These are phyloP conservation scores for Chironomus striatipennis DNA, from an alignment of 1,140 invertebrate species.

Conservation along the genomic window DNA sequence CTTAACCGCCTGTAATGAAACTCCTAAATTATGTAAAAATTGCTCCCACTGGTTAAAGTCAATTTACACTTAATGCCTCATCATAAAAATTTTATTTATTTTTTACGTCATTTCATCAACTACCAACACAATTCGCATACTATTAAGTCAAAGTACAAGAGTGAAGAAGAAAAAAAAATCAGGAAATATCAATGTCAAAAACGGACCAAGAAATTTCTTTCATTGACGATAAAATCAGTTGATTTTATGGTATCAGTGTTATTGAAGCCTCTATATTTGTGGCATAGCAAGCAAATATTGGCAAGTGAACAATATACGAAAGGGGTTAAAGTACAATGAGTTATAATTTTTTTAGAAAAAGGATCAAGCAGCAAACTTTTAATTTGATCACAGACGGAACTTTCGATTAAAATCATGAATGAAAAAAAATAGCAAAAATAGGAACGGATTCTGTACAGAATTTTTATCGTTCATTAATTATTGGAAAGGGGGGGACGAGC, in stretches of 20 bases:
- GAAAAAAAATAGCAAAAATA: not conserved
- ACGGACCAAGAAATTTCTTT: not conserved
- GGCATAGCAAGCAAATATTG: not conserved
- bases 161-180: not conserved
- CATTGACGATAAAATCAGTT: not conserved
- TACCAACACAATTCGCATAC: not conserved
- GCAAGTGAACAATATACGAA: not conserved
- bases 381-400: too few species aligned
- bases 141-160: too few species aligned
- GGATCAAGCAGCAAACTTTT: not conserved
- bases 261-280: too few species aligned
- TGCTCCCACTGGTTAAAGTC: not conserved
- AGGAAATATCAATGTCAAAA: not conserved
- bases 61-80: not conserved
- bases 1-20: not conserved
- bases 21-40: constrained; percentile 9
- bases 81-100: not conserved
- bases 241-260: not conserved
- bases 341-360: not conserved
- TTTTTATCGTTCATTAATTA: constrained; percentile 14
- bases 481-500: not conserved
- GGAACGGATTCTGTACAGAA: not conserved
- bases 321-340: not conserved
- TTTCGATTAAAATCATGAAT: too few species aligned
- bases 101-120: not conserved